Conservation (phyloP, 2,888 invertebrate species). For the Parascotia fuliginaria region DNA sequence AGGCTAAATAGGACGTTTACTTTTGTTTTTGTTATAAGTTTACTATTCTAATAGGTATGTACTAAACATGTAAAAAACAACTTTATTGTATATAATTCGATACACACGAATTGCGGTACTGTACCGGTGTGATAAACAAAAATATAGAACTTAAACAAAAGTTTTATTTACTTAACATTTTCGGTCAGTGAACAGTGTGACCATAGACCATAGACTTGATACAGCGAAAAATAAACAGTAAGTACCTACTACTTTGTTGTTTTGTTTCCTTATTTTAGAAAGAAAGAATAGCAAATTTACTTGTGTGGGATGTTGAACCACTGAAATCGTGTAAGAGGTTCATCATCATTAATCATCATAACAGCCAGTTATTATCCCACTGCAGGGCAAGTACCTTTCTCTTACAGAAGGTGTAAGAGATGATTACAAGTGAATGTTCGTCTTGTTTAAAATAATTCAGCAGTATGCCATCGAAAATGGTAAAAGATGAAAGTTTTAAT, state of each 20-base stretch:
- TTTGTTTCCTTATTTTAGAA: background rate
- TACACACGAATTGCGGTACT: background rate
- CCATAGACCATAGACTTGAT: background rate
- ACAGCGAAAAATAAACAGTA: background rate
- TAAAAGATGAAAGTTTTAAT: too few species aligned
- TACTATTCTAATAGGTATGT: too few species aligned
- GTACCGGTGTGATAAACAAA: background rate
- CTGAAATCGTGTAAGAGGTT: too few species aligned
- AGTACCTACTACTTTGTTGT: background rate
- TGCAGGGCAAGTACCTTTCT: too few species aligned
- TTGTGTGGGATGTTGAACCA: background rate
- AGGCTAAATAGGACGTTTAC: background rate
- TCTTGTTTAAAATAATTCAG: too few species aligned
- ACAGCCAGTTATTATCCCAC: too few species aligned
- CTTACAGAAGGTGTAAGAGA: too few species aligned
- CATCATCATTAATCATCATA: too few species aligned
- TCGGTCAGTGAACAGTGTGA: constrained; percentile 15
- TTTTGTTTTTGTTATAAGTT: too few species aligned
- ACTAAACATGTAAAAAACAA: background rate
- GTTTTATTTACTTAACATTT: constrained; percentile 8
- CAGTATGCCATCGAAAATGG: too few species aligned
- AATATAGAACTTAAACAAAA: constrained; percentile 1
- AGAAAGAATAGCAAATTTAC: background rate
- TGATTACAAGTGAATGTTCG: too few species aligned
- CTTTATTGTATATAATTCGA: background rate